Percentiles rank a stretch among this genome's conserved stretches.
These are phyloP conservation scores for Gryon sp. DNA, from an alignment of 1,140 invertebrate genomes.

Conservation along the genomic window DNA sequence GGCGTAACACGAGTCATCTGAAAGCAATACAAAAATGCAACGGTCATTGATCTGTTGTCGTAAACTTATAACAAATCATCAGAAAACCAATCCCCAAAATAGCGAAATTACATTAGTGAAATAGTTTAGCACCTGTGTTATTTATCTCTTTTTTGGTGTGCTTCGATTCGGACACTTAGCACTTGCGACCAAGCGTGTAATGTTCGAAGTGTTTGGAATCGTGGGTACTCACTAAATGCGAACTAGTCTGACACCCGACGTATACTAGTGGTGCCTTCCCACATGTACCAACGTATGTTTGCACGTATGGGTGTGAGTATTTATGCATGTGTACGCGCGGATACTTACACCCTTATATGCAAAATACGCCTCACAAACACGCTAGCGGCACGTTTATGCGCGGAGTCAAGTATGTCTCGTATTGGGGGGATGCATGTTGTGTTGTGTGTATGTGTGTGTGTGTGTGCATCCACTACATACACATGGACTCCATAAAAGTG, in stretches of 20 bases:
- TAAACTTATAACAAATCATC: too few species aligned
- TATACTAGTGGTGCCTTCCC: constrained; percentile 44
- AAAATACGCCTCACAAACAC: constrained; percentile 43
- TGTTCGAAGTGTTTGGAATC: constrained; percentile 62
- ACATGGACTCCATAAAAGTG: constrained; percentile 34
- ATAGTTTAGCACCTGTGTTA: too few species aligned
- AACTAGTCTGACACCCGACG: constrained; percentile 61
- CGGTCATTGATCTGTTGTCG: background rate
- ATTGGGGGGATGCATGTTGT: constrained; percentile 30
- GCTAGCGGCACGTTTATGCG: background rate
- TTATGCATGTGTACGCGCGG: background rate
- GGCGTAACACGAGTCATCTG: constrained; percentile 18
- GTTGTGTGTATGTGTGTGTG: too few species aligned
- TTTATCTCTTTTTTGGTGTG: too few species aligned
- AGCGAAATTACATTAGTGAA: too few species aligned
- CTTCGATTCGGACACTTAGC: background rate
- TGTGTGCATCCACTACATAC: constrained; percentile 39
- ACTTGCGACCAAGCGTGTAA: background rate
- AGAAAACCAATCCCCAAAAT: too few species aligned
- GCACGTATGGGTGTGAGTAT: constrained; percentile 24
- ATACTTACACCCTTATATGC: constrained; percentile 49
- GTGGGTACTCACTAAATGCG: constrained; percentile 69
- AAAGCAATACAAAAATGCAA: constrained; percentile 6
- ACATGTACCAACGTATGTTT: constrained; percentile 29
- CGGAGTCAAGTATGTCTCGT: constrained; percentile 39